phyloP scores from a whole-genome alignment of 2,113 vertebrate species.

The Pelusios castaneus region DNA sequence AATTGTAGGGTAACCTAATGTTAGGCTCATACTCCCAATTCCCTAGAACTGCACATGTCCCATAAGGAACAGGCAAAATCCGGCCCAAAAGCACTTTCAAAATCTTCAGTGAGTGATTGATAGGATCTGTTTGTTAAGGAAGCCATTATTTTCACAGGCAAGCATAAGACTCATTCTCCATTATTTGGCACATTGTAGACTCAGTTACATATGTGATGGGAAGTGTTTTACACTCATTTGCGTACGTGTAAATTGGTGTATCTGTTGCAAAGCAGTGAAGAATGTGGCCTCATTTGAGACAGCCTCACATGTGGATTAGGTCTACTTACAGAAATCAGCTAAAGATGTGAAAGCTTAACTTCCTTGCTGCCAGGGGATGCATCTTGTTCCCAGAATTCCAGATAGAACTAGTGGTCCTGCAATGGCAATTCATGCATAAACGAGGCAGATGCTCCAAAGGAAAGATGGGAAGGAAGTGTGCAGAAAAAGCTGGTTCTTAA shows the following conservation, averaged over 20 bases:
- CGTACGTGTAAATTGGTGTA: accelerated
- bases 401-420: accelerated
- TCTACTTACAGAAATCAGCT: neutral
- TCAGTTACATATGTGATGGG: neutral
- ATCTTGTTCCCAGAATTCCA: neutral
- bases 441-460: accelerated
- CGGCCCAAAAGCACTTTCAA: neutral
- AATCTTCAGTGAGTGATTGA: neutral
- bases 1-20: neutral
- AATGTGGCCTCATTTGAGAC: neutral
- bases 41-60: neutral
- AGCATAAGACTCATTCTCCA: too few species aligned
- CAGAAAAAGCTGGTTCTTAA: neutral
- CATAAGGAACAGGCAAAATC: accelerated
- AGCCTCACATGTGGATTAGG: accelerated
- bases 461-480: accelerated
- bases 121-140: neutral
- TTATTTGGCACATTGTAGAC: neutral
- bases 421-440: neutral
- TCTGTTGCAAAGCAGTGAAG: neutral
- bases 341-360: neutral
- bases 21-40: neutral
- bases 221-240: accelerated
- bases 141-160: slow-evolving; percentile 3
- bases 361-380: neutral